Evolutionary conservation across 2,888 invertebrate genomes (phyloP).

Genomic region (Spilarctia lutea): DNA sequence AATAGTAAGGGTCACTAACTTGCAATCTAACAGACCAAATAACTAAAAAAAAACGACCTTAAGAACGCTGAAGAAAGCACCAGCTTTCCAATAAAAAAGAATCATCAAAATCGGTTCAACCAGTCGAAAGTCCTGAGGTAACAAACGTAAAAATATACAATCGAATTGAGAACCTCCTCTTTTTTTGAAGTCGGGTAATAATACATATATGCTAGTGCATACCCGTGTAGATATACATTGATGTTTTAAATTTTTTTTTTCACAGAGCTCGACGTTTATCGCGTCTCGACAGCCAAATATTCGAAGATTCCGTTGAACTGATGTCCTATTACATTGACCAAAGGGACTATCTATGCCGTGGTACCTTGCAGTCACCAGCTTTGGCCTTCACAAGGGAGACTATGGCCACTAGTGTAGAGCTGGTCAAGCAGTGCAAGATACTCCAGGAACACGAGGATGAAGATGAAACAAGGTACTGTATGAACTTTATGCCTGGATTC

Average conservation of each 20-base stretch:
- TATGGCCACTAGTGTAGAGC: constrained; percentile 91
- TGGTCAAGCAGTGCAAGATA: constrained; percentile 91
- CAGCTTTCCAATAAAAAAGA: too few species aligned
- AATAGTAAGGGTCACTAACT: too few species aligned
- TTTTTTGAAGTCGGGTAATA: too few species aligned
- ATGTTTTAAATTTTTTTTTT: neutral
- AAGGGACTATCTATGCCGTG: constrained; percentile 90
- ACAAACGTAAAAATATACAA: too few species aligned
- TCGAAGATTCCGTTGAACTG: constrained; percentile 97
- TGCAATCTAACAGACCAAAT: too few species aligned
- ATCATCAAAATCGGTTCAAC: too few species aligned
- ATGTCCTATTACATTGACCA: constrained; percentile 96
- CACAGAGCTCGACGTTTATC: constrained; percentile 93
- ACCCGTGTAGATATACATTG: too few species aligned
- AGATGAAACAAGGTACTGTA: constrained; percentile 86
- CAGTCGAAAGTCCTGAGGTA: too few species aligned
- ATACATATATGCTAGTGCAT: too few species aligned
- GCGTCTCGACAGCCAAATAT: constrained; percentile 97
- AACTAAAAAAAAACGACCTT: too few species aligned
- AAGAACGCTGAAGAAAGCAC: too few species aligned
- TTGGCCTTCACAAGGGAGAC: constrained; percentile 92
- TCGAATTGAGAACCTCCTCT: too few species aligned
- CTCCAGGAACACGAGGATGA: constrained; percentile 93
- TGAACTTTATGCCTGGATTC: neutral
- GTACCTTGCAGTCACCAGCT: constrained; percentile 94